Evolutionary conservation across 1,140 invertebrate genomes (phyloP).

Genomic region (Glossosoma conforme): DNA sequence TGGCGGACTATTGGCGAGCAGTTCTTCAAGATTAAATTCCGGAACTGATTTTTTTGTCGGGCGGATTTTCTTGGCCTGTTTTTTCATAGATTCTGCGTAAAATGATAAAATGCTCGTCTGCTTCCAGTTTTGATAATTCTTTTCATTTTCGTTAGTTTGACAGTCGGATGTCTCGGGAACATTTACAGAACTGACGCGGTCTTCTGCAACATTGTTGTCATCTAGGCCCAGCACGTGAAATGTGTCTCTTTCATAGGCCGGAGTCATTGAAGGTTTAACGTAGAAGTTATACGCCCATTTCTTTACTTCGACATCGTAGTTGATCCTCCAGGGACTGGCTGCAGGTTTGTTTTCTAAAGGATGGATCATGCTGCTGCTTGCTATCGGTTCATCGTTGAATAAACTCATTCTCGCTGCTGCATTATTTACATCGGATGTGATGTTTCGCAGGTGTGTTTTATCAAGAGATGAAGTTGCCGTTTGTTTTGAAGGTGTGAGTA

Average conservation of each 20-base stretch:
- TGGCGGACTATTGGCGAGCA: not conserved
- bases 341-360: constrained; percentile 11
- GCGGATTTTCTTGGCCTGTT: constrained; percentile 14
- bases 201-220: constrained; percentile 7
- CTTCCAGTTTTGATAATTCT: constrained; percentile 9
- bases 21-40: constrained; percentile 13
- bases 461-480: not conserved
- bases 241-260: constrained; percentile 27
- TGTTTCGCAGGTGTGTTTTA: no score
- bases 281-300: constrained; percentile 27
- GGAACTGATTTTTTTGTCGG: constrained; percentile 11
- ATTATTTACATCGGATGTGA: no score
- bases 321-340: constrained; percentile 26
- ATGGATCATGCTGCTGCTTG: constrained; percentile 18
- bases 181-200: not conserved
- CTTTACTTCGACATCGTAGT: constrained; percentile 21
- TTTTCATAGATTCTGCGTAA: constrained; percentile 25
- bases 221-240: constrained; percentile 25
- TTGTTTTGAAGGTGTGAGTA: not conserved
- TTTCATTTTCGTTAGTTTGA: constrained; percentile 4
- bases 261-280: constrained; percentile 29
- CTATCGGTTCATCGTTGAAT: constrained; percentile 14
- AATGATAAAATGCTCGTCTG: constrained; percentile 29
- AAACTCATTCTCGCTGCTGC: constrained; percentile 1
- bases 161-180: not conserved